Conservation (phyloP, 2,888 invertebrate genomes). For the Syrphus vitripennis region DNA sequence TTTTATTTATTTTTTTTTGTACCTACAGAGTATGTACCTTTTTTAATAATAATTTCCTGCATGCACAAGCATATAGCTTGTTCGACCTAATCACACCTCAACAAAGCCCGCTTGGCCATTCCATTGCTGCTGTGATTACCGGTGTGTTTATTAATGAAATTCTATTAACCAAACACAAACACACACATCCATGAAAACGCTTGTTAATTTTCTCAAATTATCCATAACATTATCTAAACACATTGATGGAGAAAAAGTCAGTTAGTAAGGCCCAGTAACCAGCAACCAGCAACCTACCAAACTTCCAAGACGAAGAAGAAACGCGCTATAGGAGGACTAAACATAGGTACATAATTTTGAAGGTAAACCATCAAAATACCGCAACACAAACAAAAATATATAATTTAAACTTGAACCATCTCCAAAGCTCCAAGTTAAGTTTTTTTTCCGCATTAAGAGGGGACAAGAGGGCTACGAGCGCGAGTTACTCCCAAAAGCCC, state of each 20-base stretch:
- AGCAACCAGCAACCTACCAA: not conserved
- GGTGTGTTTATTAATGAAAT: constrained; percentile 48
- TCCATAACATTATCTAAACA: not conserved
- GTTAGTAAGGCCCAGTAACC: constrained; percentile 42
- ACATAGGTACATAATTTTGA: constrained; percentile 39
- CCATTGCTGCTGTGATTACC: constrained; percentile 28
- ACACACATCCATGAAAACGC: constrained; percentile 10
- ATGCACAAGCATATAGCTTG: constrained; percentile 15
- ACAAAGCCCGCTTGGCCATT: constrained; percentile 9
- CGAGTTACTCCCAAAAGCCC: constrained; percentile 16
- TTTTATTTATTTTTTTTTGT: constrained; percentile 17
- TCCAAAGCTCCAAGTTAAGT: constrained; percentile 32
- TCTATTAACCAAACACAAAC: constrained; percentile 16
- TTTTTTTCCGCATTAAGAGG: constrained; percentile 63
- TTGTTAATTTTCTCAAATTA: constrained; percentile 32
- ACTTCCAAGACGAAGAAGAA: constrained; percentile 19
- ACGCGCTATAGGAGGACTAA: constrained; percentile 66
- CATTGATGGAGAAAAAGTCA: not conserved
- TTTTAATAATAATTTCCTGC: constrained; percentile 52
- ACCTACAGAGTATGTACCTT: not conserved
- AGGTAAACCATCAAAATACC: constrained; percentile 63
- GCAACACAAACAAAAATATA: constrained; percentile 17
- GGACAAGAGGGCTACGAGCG: not conserved
- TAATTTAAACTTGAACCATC: constrained; percentile 64
- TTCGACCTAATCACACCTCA: constrained; percentile 29